phyloP scores from a whole-genome alignment of 1,140 invertebrate genomes.

The Leptestheria dahalacensis region DNA sequence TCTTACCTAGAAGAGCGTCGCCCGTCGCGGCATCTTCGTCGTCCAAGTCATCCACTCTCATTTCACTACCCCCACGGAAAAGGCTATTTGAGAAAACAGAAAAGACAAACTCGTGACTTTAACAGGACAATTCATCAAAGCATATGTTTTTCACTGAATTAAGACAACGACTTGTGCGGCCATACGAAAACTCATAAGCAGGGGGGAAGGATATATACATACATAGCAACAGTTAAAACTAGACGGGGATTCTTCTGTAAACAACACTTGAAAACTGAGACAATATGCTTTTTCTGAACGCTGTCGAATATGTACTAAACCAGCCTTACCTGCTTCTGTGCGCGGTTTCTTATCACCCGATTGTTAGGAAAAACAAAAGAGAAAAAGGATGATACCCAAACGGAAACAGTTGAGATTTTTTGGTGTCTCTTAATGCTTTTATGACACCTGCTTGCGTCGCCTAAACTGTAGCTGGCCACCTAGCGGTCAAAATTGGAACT shows the following conservation, averaged over 20 bases:
- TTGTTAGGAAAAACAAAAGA: background rate
- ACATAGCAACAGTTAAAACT: background rate
- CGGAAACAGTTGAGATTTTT: background rate
- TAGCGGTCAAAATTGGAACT: background rate
- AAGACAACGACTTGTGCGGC: background rate
- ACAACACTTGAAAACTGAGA: too few species aligned
- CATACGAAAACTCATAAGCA: background rate
- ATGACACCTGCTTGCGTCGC: background rate
- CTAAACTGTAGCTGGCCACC: background rate
- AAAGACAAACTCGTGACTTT: too few species aligned
- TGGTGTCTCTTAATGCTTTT: background rate
- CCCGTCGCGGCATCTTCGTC: slow-evolving; percentile 6
- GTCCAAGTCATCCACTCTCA: slow-evolving; percentile 7
- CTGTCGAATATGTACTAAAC: too few species aligned
- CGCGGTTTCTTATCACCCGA: background rate
- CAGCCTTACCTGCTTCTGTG: too few species aligned
- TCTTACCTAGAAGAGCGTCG: slow-evolving; percentile 4
- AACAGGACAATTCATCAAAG: too few species aligned
- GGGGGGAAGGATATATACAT: background rate
- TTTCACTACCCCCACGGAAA: slow-evolving; percentile 10
- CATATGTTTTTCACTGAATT: background rate
- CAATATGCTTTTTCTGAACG: too few species aligned
- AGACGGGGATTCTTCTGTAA: too few species aligned
- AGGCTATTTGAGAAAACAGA: too few species aligned
- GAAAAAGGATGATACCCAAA: background rate